Percentiles rank a stretch among this genome's conserved stretches.
Evolutionary conservation across 1,140 invertebrate genomes (phyloP).

Genomic region (Hycleus cichorii): DNA sequence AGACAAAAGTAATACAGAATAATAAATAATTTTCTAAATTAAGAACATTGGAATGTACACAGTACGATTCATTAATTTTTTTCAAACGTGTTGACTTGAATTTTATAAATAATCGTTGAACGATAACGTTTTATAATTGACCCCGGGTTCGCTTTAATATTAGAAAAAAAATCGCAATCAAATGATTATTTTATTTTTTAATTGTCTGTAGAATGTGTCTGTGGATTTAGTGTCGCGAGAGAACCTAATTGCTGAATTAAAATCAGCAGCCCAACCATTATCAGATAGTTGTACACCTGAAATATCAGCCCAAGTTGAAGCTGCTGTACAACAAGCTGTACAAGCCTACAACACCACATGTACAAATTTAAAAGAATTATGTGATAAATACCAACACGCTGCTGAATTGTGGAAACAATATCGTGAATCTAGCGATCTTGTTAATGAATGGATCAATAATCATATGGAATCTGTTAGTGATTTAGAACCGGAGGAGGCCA

Average conservation of each 20-base stretch:
- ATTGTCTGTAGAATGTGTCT: slow-evolving; percentile 36
- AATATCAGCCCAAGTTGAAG: slow-evolving; percentile 59
- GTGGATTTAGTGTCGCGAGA: slow-evolving; percentile 60
- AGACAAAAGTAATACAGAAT: no score
- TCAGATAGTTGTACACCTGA: slow-evolving; percentile 58
- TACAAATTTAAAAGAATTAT: slow-evolving; percentile 61
- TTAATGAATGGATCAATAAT: slow-evolving; percentile 62
- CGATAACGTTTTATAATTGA: no score
- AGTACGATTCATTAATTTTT: no score
- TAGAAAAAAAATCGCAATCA: neutral
- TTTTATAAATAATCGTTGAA: no score
- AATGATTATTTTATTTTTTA: neutral
- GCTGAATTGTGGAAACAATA: slow-evolving; percentile 71
- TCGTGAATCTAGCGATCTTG: slow-evolving; percentile 63
- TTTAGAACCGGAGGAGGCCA: slow-evolving; percentile 52
- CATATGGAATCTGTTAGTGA: slow-evolving; percentile 57
- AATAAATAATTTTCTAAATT: no score
- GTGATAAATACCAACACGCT: slow-evolving; percentile 63
- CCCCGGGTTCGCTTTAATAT: neutral
- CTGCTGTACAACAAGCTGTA: slow-evolving; percentile 65
- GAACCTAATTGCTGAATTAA: slow-evolving; percentile 60
- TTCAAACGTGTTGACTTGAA: no score
- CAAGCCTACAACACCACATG: slow-evolving; percentile 68
- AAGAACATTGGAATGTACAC: no score
- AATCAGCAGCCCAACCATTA: slow-evolving; percentile 59